Evolutionary conservation across 2,888 invertebrate species (phyloP).

Genomic region (Tenthredo distinguenda): DNA sequence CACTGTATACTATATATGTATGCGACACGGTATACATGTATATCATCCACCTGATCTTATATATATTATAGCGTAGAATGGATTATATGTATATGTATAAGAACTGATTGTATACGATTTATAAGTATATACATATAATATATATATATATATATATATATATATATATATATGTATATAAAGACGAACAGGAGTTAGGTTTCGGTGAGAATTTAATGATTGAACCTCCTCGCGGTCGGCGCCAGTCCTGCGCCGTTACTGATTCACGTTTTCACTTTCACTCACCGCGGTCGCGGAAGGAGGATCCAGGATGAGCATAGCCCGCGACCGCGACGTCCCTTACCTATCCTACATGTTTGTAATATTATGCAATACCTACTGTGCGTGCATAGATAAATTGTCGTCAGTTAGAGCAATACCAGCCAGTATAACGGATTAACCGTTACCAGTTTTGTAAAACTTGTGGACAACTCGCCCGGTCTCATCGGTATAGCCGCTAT

Average conservation of each 20-base stretch:
- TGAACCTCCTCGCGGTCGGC: not conserved
- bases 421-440: not conserved
- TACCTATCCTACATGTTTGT: not conserved
- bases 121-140: too few relatives aligned
- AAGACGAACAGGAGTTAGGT: not conserved
- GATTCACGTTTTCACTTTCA: slow-evolving; percentile 20
- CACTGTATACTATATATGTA: too few relatives aligned
- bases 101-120: not conserved
- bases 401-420: not conserved
- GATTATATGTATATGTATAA: too few relatives aligned
- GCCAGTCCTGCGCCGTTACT: not conserved
- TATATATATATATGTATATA: too few relatives aligned
- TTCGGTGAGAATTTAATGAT: not conserved
- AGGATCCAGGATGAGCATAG: slow-evolving; percentile 3
- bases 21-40: not conserved
- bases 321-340: not conserved
- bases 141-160: too few relatives aligned
- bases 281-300: slow-evolving; percentile 11
- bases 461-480: not conserved
- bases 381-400: not conserved
- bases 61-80: too few relatives aligned
- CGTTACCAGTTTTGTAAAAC: not conserved
- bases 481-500: not conserved
- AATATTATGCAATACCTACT: not conserved
- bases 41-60: not conserved